These are phyloP conservation scores for Lamprotornis superbus DNA, from an alignment of 2,113 vertebrate genomes.

Conservation along the genomic window DNA sequence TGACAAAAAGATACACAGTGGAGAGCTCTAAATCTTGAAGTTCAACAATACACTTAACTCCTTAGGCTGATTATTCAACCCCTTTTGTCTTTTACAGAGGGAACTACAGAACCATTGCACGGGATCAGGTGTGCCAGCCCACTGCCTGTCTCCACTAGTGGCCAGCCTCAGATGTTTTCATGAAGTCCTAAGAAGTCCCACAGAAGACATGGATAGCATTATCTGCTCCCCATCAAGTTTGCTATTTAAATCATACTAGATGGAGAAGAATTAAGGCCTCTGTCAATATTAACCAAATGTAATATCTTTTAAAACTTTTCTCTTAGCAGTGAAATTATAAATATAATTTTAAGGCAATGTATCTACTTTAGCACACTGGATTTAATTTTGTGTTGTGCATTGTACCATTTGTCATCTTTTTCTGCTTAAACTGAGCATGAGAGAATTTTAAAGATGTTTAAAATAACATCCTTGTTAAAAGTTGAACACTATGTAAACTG, in stretches of 20 bases:
- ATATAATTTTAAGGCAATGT: background rate
- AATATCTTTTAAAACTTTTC: background rate
- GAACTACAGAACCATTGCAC: background rate
- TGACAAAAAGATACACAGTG: background rate
- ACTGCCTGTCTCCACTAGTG: background rate
- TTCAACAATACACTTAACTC: background rate
- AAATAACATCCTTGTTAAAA: background rate
- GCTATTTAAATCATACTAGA: background rate
- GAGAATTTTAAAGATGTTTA: background rate
- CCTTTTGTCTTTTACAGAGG: background rate
- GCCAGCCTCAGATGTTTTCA: background rate
- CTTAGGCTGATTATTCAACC: background rate
- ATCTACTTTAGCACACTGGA: background rate
- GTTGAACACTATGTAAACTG: background rate
- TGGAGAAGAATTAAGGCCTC: background rate
- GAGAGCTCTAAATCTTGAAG: background rate
- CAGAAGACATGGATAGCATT: background rate
- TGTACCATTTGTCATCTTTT: background rate
- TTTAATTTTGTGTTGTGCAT: background rate
- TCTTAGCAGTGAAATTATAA: background rate
- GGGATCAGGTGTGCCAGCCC: background rate
- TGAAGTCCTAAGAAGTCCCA: background rate
- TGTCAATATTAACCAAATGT: background rate
- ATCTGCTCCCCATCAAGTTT: background rate
- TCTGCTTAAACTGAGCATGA: background rate